Conservation (phyloP, 2,888 invertebrate species). For the Pelosia muscerda region DNA sequence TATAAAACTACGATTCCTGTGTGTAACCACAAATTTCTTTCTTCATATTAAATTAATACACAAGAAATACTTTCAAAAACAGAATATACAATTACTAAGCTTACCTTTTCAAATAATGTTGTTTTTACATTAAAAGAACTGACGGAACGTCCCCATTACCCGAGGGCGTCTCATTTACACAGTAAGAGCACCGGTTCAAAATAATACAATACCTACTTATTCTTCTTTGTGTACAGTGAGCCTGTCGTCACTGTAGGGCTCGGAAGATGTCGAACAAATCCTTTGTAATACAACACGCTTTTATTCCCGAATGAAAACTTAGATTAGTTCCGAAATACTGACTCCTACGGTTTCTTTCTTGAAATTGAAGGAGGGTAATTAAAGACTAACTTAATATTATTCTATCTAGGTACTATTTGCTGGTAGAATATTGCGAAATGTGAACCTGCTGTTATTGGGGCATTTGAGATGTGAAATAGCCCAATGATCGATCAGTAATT, state of each 20-base stretch:
- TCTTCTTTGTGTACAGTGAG: constrained; percentile 61
- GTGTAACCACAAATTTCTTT: background rate
- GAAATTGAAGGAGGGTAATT: constrained; percentile 51
- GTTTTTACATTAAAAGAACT: constrained; percentile 42
- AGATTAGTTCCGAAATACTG: constrained; percentile 68
- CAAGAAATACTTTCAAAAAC: background rate
- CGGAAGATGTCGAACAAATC: constrained; percentile 66
- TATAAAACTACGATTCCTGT: too few relatives aligned
- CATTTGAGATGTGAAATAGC: background rate
- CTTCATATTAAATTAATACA: background rate
- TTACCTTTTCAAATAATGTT: constrained; percentile 29
- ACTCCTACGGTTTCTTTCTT: constrained; percentile 54
- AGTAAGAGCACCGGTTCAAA: constrained; percentile 56
- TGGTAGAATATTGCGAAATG: constrained; percentile 16
- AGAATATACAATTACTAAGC: constrained; percentile 8
- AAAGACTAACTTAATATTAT: constrained; percentile 34
- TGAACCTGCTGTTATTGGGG: background rate
- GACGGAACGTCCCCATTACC: constrained; percentile 50
- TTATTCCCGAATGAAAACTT: constrained; percentile 72
- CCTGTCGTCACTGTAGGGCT: constrained; percentile 59
- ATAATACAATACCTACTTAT: constrained; percentile 68
- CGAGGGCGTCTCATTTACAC: constrained; percentile 57
- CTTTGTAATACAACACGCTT: constrained; percentile 70
- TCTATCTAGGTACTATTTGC: constrained; percentile 21
- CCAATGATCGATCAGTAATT: too few relatives aligned